phyloP scores from a whole-genome alignment of 92 coral and sea anemone species.

The Epizoanthus illoricatus region DNA sequence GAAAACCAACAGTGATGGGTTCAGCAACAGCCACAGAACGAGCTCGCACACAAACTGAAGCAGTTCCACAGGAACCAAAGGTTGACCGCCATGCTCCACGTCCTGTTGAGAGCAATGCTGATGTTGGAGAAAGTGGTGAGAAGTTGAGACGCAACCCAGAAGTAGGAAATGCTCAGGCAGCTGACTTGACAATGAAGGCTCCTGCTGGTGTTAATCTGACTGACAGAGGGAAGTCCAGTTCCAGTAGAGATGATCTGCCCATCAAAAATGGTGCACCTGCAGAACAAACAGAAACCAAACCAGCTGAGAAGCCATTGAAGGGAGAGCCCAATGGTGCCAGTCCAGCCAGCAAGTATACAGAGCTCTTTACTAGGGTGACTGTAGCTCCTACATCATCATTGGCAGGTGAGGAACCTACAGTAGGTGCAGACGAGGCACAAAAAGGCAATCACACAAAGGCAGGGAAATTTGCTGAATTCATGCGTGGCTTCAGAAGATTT shows the following conservation, averaged over 20 bases:
- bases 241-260: neutral
- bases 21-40: neutral
- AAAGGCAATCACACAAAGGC: neutral
- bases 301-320: neutral
- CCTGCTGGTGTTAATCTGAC: neutral
- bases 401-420: neutral
- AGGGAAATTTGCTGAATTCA: slow-evolving; percentile 19
- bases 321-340: neutral
- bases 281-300: neutral
- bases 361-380: neutral
- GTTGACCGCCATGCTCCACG: neutral
- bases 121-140: slow-evolving; percentile 6
- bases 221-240: neutral
- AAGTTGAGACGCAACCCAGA: neutral
- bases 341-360: neutral
- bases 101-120: neutral
- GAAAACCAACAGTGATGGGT: neutral
- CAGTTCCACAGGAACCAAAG: neutral
- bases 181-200: neutral
- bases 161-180: neutral
- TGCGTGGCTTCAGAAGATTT: slow-evolving; percentile 17
- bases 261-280: neutral
- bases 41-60: neutral
- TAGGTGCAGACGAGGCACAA: neutral
- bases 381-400: neutral